Evolutionary conservation across 2,113 vertebrate species (phyloP).

Genomic region (Ceuthmochares aereus): DNA sequence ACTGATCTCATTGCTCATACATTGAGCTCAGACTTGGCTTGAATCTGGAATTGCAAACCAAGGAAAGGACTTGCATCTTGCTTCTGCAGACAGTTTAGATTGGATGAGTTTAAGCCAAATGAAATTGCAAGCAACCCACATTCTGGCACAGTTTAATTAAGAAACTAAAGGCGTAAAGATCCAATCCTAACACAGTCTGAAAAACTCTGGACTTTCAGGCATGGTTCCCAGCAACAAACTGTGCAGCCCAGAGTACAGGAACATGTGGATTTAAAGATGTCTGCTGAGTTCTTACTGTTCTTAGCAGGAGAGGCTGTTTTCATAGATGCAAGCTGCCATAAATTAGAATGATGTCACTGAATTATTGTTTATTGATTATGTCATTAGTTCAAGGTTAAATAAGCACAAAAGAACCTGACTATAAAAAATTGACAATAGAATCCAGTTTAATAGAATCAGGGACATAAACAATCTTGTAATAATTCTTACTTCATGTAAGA

Average conservation of each 20-base stretch:
- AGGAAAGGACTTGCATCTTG: not conserved
- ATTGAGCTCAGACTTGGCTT: constrained; percentile 53
- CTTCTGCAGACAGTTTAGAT: constrained; percentile 19
- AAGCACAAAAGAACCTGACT: not conserved
- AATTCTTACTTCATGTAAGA: not conserved
- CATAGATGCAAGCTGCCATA: not conserved
- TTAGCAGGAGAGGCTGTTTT: not conserved
- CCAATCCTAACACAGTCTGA: not conserved
- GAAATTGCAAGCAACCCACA: constrained; percentile 40
- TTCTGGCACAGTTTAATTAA: constrained; percentile 44
- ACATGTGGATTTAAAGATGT: not conserved
- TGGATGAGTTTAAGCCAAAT: constrained; percentile 60
- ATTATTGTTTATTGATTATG: not conserved
- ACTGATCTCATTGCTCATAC: constrained; percentile 11
- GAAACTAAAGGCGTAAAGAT: constrained; percentile 17
- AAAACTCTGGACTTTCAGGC: constrained; percentile 51
- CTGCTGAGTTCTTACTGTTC: constrained; percentile 18
- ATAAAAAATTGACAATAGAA: not conserved
- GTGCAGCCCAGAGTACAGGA: constrained; percentile 23
- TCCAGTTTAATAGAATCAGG: not conserved
- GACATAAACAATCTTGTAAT: not conserved
- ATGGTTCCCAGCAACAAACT: constrained; percentile 58
- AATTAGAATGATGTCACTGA: constrained; percentile 32
- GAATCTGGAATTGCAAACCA: constrained; percentile 16
- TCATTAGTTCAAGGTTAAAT: constrained; percentile 31